Evolutionary conservation across 2,113 vertebrate species (phyloP), one percentile per base, ranked within the genome.

Genomic region (Onychostoma macrolepis): DNA sequence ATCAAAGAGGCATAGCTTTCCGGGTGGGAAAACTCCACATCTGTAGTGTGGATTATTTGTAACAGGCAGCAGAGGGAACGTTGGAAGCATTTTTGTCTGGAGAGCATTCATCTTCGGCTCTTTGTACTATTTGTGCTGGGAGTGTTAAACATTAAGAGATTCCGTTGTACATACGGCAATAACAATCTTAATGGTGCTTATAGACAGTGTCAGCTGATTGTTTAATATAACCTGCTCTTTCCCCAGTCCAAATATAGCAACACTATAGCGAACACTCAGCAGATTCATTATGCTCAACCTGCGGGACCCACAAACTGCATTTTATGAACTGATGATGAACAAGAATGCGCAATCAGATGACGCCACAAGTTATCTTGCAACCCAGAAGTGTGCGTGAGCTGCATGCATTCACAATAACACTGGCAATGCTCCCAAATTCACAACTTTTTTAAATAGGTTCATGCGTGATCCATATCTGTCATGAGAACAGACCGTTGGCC

Each of bases 1-100:
- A 84, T 84, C 65, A 84, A 84, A 84, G 48, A 74, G 48, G 83
- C 43, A 83, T 15, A 83, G 69, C 33, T 56, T 84, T 74, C 67
- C 21, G 28, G 33, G 45, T 41, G 48, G 50, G 33, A 41, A 58
- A 58, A 58, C 69, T 36, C 50, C 48, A 84, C 83, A 84, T 84
- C 83, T 84, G 83, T 84, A 58, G 15, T 26, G 33, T 58, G 69
- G 83, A 58, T 83, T 71, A 71, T 84, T 58, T 84, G 69, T 38
- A 38, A 84, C 69, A 74, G 28, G 33, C 69, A 56, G 33, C 24
- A 71, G 5, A 13, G n/a, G 15, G 19, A 83, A 83, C 19, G 28
- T 24, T 83, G 63, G 28, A 83, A 38, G 15, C 41, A 53, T 50
- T 36, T 38, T 24, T 41, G 41, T 33, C 10, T 69, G n/a, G 19